Evolutionary conservation across 2,888 invertebrate species (phyloP).

Genomic region (Uloborus plumipes): DNA sequence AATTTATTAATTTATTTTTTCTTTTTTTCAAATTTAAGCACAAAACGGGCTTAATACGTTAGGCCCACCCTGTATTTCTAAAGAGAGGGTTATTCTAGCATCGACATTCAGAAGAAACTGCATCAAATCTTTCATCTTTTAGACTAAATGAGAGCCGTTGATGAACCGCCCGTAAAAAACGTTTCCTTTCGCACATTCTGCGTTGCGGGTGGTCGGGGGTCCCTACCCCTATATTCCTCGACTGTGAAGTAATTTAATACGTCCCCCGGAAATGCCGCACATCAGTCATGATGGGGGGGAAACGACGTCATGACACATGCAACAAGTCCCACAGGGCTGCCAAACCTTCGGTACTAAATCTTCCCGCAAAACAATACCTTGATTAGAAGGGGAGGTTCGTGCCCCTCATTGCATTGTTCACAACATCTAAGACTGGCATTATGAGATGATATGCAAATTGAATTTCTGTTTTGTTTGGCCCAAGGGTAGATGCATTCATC

Average conservation of each 20-base stretch:
- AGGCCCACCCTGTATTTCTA: too few relatives aligned
- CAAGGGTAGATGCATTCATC: neutral
- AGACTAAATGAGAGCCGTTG: too few relatives aligned
- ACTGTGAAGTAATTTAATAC: constrained; percentile 60
- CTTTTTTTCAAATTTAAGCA: too few relatives aligned
- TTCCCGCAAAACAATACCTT: constrained; percentile 62
- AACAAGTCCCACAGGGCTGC: constrained; percentile 61
- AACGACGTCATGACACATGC: constrained; percentile 60
- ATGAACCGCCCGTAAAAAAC: too few relatives aligned
- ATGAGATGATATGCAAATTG: constrained; percentile 61
- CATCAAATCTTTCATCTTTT: too few relatives aligned
- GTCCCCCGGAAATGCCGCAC: constrained; percentile 52
- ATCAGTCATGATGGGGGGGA: constrained; percentile 34
- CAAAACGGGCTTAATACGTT: too few relatives aligned
- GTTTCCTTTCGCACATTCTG: too few relatives aligned
- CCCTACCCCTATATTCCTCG: constrained; percentile 4
- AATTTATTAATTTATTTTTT: too few relatives aligned
- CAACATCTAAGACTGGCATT: constrained; percentile 31
- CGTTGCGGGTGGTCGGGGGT: constrained; percentile 38
- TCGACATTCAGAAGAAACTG: too few relatives aligned
- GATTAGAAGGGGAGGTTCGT: constrained; percentile 49
- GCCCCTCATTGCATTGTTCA: constrained; percentile 37
- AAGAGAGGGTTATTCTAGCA: too few relatives aligned
- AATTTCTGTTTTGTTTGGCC: constrained; percentile 37
- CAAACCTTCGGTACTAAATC: constrained; percentile 53